Evolutionary conservation across 2,113 vertebrate genomes (phyloP).

Genomic region (Nestor notabilis): DNA sequence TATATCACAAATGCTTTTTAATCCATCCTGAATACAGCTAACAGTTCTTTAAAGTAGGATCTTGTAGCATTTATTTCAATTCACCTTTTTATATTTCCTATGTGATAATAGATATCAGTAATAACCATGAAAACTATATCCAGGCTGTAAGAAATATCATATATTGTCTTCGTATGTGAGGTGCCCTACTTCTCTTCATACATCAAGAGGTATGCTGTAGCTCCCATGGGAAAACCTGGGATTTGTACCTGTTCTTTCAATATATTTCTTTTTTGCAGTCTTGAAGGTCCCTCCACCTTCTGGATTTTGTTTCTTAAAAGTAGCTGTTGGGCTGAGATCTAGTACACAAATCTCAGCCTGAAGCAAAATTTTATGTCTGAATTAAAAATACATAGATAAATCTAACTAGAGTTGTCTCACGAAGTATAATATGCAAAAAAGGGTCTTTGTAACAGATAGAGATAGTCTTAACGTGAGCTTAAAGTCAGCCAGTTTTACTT

Average conservation of each 20-base stretch:
- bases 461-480: constrained; percentile 37
- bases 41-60: background rate
- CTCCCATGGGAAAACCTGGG: background rate
- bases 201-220: background rate
- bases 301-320: background rate
- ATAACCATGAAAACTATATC: background rate
- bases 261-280: background rate
- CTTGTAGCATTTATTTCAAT: background rate
- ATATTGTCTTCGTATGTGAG: background rate
- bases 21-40: background rate
- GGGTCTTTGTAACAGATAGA: constrained; percentile 47
- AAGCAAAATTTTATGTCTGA: constrained; percentile 67
- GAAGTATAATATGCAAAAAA: constrained; percentile 73
- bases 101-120: background rate
- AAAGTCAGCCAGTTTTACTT: constrained; percentile 25
- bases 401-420: constrained; percentile 64
- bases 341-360: constrained; percentile 49
- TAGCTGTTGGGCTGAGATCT: constrained; percentile 17
- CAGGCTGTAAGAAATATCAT: background rate
- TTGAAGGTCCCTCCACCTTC: constrained; percentile 19
- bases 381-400: constrained; percentile 73
- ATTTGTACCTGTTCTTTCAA: background rate
- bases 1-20: background rate
- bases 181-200: background rate
- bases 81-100: background rate